Evolutionary conservation across 2,888 invertebrate genomes (phyloP), one percentile per base, ranked within the genome.

Genomic region (Trichogramma evanescens): DNA sequence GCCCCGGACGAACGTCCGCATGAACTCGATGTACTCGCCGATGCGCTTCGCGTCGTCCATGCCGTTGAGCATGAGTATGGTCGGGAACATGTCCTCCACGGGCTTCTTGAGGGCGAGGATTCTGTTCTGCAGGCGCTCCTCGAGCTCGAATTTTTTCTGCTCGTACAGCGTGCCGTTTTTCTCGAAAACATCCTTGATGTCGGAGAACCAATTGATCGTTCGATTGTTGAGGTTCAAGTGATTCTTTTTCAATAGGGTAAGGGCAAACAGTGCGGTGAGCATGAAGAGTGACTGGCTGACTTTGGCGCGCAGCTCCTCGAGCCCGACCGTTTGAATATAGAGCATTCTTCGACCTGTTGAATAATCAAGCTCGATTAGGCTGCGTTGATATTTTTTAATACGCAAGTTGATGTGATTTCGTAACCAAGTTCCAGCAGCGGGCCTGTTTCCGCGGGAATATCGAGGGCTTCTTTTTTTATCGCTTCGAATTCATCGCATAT

Each of bases 31-130:
- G 75, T 95, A 95, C 70, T 91, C 89, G 9, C 84, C 82, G 65
- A 93, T 88, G 70, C 89, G 86, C 56, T 85, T 81, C 5, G 87
- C 83, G 68, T 95, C 85, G 78, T 85, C 93, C 93, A 93, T 93
- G 68, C 89, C 87, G 73, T 93, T 82, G 64, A 90, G 84, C 59
- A 85, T 84, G 67, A 94, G 82, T 69, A 76, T 76, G 49, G 5
- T 2, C 26, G 92, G 89, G 54, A 86, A 81, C 73, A 94, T 82
- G 63, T 88, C 86, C 59, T 83, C 79, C 39, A 94, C 84, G 70
- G 89, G 87, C 51, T 81, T 79, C 70, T 88, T 88, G 13, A 95
- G 81, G 67, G 83, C 83, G 60, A 84, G 84, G 6, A 89, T 86
- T 66, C 86, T 86, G 54, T 82, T 82, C 66, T 86, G 82, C 59